A percentile compares a stretch with the other conserved stretches of the same genome.
Conservation (phyloP, 1,140 invertebrate species). For the Drosophila serrata region DNA sequence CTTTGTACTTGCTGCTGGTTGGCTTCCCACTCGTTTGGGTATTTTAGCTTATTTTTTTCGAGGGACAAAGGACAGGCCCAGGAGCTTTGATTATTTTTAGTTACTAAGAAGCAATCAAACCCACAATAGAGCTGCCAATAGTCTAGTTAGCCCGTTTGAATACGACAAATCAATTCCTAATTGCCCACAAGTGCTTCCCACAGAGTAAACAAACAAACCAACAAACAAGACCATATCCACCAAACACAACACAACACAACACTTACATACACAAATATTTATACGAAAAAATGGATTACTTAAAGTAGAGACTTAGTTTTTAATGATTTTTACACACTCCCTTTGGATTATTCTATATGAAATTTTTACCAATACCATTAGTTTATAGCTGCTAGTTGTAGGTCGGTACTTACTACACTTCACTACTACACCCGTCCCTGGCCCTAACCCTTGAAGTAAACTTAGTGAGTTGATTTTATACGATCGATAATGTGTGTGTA, state of each 20-base stretch:
- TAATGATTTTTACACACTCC: constrained; percentile 63
- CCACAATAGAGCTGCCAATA: constrained; percentile 71
- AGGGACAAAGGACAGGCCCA: constrained; percentile 15
- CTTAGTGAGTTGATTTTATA: constrained; percentile 66
- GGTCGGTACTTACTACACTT: constrained; percentile 48
- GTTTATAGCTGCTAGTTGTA: constrained; percentile 47
- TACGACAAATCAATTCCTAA: constrained; percentile 66
- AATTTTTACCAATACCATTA: constrained; percentile 45
- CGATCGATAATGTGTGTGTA: constrained; percentile 19
- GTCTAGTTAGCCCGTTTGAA: constrained; percentile 37
- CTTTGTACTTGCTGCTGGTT: constrained; percentile 7
- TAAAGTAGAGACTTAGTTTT: constrained; percentile 73
- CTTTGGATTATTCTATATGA: constrained; percentile 57
- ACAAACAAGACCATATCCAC: constrained; percentile 47
- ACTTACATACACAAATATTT: constrained; percentile 53
- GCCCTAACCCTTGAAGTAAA: constrained; percentile 33
- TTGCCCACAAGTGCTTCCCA: constrained; percentile 76
- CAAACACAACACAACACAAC: constrained; percentile 31
- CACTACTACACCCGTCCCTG: constrained; percentile 25
- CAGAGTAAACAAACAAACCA: constrained; percentile 50
- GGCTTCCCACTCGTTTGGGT: constrained; percentile 2
- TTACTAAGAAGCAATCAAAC: constrained; percentile 33
- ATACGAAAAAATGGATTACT: constrained; percentile 68
- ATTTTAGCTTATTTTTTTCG: constrained; percentile 12
- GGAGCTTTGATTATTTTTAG: constrained; percentile 44